Conservation (phyloP, 2,888 invertebrate species). For the Brachylomia viminalis region DNA sequence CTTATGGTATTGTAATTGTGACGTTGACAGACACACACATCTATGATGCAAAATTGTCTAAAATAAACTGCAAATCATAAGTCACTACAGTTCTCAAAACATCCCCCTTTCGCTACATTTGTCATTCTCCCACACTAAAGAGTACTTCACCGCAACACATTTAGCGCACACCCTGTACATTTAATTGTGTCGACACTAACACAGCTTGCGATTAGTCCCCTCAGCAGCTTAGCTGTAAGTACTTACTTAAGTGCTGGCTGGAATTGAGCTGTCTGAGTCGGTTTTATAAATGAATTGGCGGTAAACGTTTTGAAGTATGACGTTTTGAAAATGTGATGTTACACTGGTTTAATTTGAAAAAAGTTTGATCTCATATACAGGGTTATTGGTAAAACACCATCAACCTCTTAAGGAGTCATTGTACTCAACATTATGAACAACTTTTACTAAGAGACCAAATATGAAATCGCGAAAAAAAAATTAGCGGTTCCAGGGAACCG, state of each 20-base stretch:
- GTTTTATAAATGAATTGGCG: conserved; percentile 20
- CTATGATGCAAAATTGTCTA: too few species aligned
- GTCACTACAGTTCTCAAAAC: not conserved
- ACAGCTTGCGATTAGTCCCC: conserved; percentile 46
- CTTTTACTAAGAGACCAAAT: too few species aligned
- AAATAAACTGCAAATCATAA: not conserved
- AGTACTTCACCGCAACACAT: conserved; percentile 44
- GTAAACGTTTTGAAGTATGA: not conserved
- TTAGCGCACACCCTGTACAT: conserved; percentile 32
- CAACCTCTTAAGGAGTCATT: too few species aligned
- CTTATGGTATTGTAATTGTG: too few species aligned
- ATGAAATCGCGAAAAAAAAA: too few species aligned
- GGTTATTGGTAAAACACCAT: too few species aligned
- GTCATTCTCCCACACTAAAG: conserved; percentile 20
- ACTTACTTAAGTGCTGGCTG: conserved; percentile 19
- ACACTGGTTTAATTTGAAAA: not conserved
- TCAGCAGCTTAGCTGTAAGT: conserved; percentile 42
- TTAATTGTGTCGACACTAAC: conserved; percentile 54
- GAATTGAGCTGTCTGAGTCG: conserved; percentile 13
- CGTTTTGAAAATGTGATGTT: conserved; percentile 2
- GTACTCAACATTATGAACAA: too few species aligned
- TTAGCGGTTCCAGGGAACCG: too few species aligned
- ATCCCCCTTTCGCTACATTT: not conserved
- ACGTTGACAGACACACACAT: too few species aligned
- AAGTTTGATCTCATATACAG: not conserved